phyloP scores from a whole-genome alignment of 92 coral and sea anemone genomes.

The Palythoa grandis region DNA sequence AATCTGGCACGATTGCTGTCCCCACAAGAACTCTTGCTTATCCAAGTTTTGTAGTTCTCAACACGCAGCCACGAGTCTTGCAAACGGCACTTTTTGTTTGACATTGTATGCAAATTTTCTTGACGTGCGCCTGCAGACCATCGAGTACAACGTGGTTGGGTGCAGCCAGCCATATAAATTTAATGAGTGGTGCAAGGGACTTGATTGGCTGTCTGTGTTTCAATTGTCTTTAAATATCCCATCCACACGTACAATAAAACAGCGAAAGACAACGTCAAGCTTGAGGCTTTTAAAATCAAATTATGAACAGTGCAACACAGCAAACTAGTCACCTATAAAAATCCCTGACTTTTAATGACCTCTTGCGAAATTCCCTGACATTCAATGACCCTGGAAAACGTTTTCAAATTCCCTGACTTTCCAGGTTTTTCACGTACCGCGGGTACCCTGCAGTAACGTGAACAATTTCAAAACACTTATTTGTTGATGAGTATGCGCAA shows the following conservation, averaged over 20 bases:
- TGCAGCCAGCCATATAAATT: not conserved
- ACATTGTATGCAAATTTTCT: not conserved
- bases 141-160: not conserved
- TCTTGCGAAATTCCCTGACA: too few species aligned
- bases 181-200: not conserved
- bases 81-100: not conserved
- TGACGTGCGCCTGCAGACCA: not conserved
- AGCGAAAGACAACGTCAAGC: too few species aligned
- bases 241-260: too few species aligned
- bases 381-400: too few species aligned
- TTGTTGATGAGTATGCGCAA: not conserved
- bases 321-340: too few species aligned
- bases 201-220: too few species aligned
- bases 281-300: too few species aligned
- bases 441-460: not conserved
- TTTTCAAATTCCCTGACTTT: too few species aligned
- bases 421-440: too few species aligned
- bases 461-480: not conserved
- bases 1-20: conserved; percentile 22
- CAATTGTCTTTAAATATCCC: too few species aligned
- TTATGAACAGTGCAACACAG: too few species aligned
- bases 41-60: conserved; percentile 9
- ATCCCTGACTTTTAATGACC: too few species aligned
- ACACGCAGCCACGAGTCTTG: conserved; percentile 5
- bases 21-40: conserved; percentile 18